A percentile compares a stretch with the other conserved stretches of the same genome.
Evolutionary conservation across 1,140 invertebrate species (phyloP).

Genomic region (Branchinecta lindahli): DNA sequence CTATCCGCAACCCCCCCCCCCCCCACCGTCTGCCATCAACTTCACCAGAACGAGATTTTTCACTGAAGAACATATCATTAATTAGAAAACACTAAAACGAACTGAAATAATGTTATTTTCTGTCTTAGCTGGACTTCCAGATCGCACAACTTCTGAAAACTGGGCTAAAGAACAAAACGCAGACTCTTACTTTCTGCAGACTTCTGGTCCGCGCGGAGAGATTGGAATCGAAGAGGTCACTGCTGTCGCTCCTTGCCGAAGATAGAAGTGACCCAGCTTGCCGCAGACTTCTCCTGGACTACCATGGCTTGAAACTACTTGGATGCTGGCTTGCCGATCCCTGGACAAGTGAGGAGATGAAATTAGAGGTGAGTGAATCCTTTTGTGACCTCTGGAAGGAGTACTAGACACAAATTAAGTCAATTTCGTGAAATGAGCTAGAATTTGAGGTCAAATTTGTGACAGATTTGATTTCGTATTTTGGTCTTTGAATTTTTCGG

Average conservation of each 20-base stretch:
- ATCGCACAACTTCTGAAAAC: constrained; percentile 50
- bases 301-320: constrained; percentile 74
- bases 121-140: constrained; percentile 52
- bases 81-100: too few species aligned
- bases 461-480: too few species aligned
- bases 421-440: too few species aligned
- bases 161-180: constrained; percentile 69
- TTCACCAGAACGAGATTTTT: too few species aligned
- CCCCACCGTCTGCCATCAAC: too few species aligned
- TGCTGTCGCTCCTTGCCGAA: constrained; percentile 43
- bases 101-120: neutral
- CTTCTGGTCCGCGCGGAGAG: constrained; percentile 82
- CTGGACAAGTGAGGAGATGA: constrained; percentile 21
- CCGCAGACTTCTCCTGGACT: constrained; percentile 77
- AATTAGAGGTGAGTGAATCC: constrained; percentile 17
- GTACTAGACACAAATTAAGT: neutral
- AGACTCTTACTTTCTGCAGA: constrained; percentile 70
- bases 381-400: neutral
- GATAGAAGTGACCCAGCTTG: constrained; percentile 51
- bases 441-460: too few species aligned
- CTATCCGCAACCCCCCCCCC: too few species aligned
- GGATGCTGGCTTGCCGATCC: constrained; percentile 79
- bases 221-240: constrained; percentile 46
- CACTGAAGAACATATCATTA: too few species aligned
- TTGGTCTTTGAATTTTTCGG: too few species aligned